Percentiles rank a stretch among this genome's conserved stretches.
These are phyloP conservation scores for Ornithoptera alexandrae DNA, from an alignment of 2,888 invertebrate species.

Conservation along the genomic window DNA sequence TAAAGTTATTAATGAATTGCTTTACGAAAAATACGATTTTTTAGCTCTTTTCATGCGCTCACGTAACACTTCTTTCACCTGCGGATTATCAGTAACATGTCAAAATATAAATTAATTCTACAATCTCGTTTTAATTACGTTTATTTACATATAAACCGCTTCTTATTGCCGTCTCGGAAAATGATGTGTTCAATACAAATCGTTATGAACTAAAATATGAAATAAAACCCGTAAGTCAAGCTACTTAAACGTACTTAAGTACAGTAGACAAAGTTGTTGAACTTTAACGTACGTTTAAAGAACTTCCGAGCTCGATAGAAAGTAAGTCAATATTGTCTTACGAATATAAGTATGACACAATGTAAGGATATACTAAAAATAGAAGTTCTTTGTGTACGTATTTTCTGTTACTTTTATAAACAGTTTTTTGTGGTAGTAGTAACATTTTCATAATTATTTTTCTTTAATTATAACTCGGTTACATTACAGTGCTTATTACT, in stretches of 20 bases:
- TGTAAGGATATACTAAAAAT: background rate
- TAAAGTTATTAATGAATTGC: background rate
- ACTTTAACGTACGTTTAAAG: background rate
- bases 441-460: no score
- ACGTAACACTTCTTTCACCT: background rate
- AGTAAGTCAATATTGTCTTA: background rate
- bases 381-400: background rate
- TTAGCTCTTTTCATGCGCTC: background rate
- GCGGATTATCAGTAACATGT: background rate
- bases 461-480: no score
- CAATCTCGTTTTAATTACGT: background rate
- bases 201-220: background rate
- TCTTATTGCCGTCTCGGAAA: background rate
- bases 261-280: background rate
- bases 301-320: background rate
- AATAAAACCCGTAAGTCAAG: background rate
- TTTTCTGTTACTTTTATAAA: no score
- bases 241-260: background rate
- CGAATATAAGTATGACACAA: background rate
- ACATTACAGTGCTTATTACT: no score
- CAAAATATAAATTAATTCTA: background rate
- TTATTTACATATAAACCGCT: background rate
- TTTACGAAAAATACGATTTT: background rate
- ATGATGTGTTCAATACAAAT: background rate
- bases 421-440: no score